Conservation (phyloP, 2,797 vertebrate genomes). For the Prunella strophiata region DNA sequence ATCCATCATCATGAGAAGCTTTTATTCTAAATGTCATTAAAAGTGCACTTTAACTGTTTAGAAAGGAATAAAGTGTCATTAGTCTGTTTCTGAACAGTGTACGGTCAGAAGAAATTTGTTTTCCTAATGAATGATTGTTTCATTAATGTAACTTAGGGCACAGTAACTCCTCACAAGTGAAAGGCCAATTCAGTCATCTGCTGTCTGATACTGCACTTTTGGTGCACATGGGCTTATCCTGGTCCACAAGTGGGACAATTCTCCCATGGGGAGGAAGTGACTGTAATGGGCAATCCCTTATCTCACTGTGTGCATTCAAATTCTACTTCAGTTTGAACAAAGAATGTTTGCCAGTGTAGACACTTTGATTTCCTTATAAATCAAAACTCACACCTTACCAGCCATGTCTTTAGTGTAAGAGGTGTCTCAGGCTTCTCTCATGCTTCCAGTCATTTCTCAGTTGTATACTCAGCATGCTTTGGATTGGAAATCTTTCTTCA, state of each 20-base stretch:
- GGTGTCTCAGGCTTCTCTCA: not conserved
- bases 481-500: not conserved
- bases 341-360: not conserved
- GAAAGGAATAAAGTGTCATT: not conserved
- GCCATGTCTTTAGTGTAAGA: not conserved
- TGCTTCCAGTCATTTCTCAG: not conserved
- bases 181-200: not conserved
- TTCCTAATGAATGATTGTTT: not conserved
- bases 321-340: not conserved
- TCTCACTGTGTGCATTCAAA: not conserved
- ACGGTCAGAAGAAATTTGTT: not conserved
- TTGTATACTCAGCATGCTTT: not conserved
- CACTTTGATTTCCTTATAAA: not conserved
- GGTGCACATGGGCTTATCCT: not conserved
- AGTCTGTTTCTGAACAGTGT: not conserved
- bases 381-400: not conserved
- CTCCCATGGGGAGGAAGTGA: not conserved
- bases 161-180: not conserved
- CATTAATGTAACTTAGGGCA: not conserved
- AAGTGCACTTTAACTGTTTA: not conserved
- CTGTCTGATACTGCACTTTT: not conserved
- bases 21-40: not conserved
- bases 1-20: not conserved
- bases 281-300: not conserved
- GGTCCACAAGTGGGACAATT: not conserved